Base-by-base conservation (phyloP, 2,888 invertebrate species). In the Anaspis maculata region DNA sequence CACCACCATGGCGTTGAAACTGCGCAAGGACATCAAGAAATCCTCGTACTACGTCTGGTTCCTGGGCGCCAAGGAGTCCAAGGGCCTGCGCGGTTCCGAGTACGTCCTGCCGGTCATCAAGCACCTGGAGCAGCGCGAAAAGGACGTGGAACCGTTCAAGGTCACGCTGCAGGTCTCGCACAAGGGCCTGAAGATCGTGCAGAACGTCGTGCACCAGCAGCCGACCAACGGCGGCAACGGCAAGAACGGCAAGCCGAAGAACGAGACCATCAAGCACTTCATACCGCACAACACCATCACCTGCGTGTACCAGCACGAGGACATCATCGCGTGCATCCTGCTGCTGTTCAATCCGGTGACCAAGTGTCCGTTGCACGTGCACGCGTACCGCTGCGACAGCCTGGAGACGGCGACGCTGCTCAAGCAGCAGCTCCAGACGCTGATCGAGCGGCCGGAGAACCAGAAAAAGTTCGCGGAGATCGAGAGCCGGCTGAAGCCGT, bases 211-310 rank as follows among this genome's bases (percentile, higher is more conserved):
- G 3, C 33, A 32, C 10, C 31, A 27, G 15, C 27, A 29, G 12
- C 24, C 14, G 14, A 27, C 10, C 9, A 51, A 52, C 38, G n/a
- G n/a, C n/a, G n/a, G n/a, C n/a, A 51, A 59, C 3, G 64, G 14
- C 15, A 28, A 22, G n/a, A 51, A 51, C 39, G 52, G 59, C 3
- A 65, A 66, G 42, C 62, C 66, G 9, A 67, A 67, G 37, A 64
- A 63, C 39, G 67, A 79, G 54, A 79, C 88, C 21, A 86, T 94
- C 51, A 94, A 92, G 67, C 94, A 95, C 65, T 84, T 91, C 67
- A 90, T 94, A 44, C 91, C 92, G 1, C 89, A 90, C 62, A 86
- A 90, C 67, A 89, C 90, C 59, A 85, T 94, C 60, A 88, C 94
- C 26, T 90, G 86, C 60, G 88, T 88, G 11, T 82, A 85, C 52